Evolutionary conservation across 92 coral and sea anemone species (phyloP), one percentile per base, ranked within the genome.

Genomic region (Porites divaricata): DNA sequence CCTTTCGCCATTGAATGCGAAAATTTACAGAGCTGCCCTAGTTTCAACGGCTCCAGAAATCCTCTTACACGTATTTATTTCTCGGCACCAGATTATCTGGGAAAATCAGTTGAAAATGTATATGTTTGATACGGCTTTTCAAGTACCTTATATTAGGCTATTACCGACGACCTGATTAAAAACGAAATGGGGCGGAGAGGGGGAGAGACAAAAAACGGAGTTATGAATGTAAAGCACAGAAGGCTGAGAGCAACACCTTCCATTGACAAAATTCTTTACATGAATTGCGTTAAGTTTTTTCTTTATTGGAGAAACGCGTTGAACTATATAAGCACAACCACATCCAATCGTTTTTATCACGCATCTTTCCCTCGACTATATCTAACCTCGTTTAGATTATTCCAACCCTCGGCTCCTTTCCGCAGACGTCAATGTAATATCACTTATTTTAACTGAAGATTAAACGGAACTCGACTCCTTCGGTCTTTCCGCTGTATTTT

Each of bases 61-160:
- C 77, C 58, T 25, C 54, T 69, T 56, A 25, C 28, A 2, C 14
- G 59, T 54, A 59, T 53, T 25, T 62, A 21, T n/a, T 49, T 72
- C 45, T 35, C 45, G 86, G 79, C 86, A 82, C 51, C 79, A 48
- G 78, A 81, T 70, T 81, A 71, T 81, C 78, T 22, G 70, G 8
- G 50, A 71, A 67, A 20, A 72, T 70, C 85, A 41, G 57, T 59
- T 14, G 74, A 22, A 49, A 79, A 80, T 24, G 66, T 51, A 67
- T 53, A 53, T 25, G 63, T 68, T 16, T 53, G 74, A 80, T 26
- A 54, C 21, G 24, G 26, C 25, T 20, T 67, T 67, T 54, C 16
- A 11, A 54, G 16, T 54, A 54, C 14, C 14, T 11, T 1, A 54
- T 54, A 54, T 11, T 54, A 12, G 17, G 59, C 16, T 15, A n/a